These are phyloP conservation scores for Phoxinus dragarum DNA, from an alignment of 2,797 vertebrate genomes.

Conservation along the genomic window DNA sequence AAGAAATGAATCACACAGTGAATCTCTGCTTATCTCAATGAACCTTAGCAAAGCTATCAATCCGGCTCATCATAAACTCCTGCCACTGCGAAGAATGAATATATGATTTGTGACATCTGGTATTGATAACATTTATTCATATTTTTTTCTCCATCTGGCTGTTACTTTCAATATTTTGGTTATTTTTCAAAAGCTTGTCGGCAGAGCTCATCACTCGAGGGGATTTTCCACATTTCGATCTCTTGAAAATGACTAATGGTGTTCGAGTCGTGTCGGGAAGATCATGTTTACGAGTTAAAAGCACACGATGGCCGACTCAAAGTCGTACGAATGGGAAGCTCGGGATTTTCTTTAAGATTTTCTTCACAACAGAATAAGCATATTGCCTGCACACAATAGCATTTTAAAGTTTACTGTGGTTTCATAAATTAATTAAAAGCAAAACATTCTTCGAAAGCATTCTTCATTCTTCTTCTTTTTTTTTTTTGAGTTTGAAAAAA, in stretches of 20 bases:
- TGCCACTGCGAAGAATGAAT: background rate
- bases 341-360: background rate
- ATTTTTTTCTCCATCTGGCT: background rate
- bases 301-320: too few relatives aligned
- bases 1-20: background rate
- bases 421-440: too few relatives aligned
- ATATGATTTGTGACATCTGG: slow-evolving; percentile 14
- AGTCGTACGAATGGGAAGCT: background rate
- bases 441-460: too few relatives aligned
- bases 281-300: background rate
- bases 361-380: background rate
- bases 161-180: slow-evolving; percentile 25
- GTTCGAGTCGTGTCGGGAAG: background rate
- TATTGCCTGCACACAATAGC: background rate
- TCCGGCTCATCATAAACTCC: background rate
- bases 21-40: background rate
- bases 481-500: too few relatives aligned
- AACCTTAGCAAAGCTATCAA: slow-evolving; percentile 3
- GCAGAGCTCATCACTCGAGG: background rate
- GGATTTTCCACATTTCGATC: background rate
- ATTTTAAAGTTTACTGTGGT: too few relatives aligned
- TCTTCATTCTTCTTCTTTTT: background rate
- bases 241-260: background rate
- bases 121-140: slow-evolving; percentile 8
- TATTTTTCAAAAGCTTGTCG: background rate